phyloP scores from a whole-genome alignment of 2,113 vertebrate species.

The Leptodactylus fuscus region DNA sequence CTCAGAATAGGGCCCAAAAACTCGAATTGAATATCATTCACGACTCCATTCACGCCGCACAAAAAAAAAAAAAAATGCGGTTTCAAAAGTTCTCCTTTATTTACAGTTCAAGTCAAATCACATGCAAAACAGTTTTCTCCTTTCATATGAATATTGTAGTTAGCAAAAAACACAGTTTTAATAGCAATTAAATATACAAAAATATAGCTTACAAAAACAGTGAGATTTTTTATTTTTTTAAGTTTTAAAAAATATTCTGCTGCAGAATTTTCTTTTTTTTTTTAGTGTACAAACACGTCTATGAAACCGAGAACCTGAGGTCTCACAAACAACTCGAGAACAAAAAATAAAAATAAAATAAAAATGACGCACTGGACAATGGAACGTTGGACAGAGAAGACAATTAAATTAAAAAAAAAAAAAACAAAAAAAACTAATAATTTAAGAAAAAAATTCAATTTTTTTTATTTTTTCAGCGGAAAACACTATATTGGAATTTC shows the following conservation, averaged over 20 bases:
- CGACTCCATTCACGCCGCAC: neutral
- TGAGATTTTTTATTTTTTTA: slow-evolving; percentile 37
- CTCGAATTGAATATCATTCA: neutral
- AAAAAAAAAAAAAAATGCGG: too few relatives aligned
- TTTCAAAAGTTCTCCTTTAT: slow-evolving; percentile 52
- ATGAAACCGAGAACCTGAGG: slow-evolving; percentile 37
- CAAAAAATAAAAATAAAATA: neutral
- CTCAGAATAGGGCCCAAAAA: neutral
- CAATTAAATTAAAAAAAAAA: neutral
- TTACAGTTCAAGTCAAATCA: slow-evolving; percentile 59
- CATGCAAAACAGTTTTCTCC: slow-evolving; percentile 56
- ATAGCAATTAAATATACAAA: slow-evolving; percentile 61
- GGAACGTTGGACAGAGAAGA: neutral
- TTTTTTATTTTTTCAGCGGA: neutral
- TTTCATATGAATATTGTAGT: slow-evolving; percentile 47
- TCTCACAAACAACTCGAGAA: slow-evolving; percentile 38
- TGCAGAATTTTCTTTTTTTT: slow-evolving; percentile 46
- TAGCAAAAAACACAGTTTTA: slow-evolving; percentile 57
- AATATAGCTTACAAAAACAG: slow-evolving; percentile 61
- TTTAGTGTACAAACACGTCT: slow-evolving; percentile 59
- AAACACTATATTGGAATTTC: neutral
- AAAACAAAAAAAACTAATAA: neutral
- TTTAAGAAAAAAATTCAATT: too few relatives aligned
- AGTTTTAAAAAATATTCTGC: slow-evolving; percentile 57
- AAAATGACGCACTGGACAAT: neutral